Evolutionary conservation across 1,140 invertebrate species (phyloP), one percentile per base, ranked within the genome.

Genomic region (Littorina saxatilis): DNA sequence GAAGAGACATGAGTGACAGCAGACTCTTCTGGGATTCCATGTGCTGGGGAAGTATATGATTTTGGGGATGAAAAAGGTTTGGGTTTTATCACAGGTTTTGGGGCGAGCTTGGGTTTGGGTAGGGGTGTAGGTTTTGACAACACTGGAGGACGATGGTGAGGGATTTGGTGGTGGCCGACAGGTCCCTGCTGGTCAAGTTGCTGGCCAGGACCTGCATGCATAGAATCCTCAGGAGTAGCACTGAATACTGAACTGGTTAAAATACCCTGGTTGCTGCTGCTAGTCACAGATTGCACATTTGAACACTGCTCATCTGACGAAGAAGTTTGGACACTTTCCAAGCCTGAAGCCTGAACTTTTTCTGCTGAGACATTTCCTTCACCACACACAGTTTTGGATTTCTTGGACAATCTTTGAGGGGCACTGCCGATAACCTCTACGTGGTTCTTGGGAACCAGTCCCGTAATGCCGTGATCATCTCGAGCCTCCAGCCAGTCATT

Each of bases 401-500:
- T 47, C 7, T 1, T 4, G 66, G 66, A 2, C 32, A 29, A 3
- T 23, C 43, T 27, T 43, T 73, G 70, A 0, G 89, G 89, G 68
- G 84, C 86, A 52, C 75, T 81, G 66, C 86, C 93, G 85, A 95
- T 94, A 40, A 95, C 92, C 55, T 95, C 94, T 1, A 95, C 92
- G 87, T 94, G 95, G 63, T 92, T 94, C n/a, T 92, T 90, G 4
- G 95, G 95, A 89, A 95, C 94, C 63, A 95, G 93, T 1, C 95
- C 95, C 83, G 92, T 91, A 40, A 89, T 88, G 27, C 93, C 93
- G 83, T 93, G 91, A 50, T 94, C 93, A 74, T 92, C 92, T 43
- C 94, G 77, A 4, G 91, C 95, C 84, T 95, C 93, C 27, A 94
- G 92, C 95, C 95, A 96, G 82, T 95, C 93, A 37, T 92, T 92